phyloP scores from a whole-genome alignment of 1,140 invertebrate genomes.

The Goniozus legneri region DNA sequence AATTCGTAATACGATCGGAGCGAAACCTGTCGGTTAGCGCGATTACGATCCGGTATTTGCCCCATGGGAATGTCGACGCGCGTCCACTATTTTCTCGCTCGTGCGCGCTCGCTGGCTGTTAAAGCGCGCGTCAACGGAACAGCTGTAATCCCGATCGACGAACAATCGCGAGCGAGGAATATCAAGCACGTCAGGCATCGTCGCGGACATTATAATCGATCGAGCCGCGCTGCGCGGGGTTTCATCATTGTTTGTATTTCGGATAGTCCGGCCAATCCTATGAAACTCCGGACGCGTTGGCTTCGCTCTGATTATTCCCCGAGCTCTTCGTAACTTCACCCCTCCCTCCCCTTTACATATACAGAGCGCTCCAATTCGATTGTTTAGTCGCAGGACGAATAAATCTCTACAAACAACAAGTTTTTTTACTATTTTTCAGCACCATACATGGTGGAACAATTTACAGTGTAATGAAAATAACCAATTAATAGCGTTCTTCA shows the following conservation, averaged over 20 bases:
- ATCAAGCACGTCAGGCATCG: slow-evolving; percentile 21
- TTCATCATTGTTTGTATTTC: slow-evolving; percentile 41
- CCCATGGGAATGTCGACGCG: slow-evolving; percentile 6
- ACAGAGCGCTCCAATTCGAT: too few species aligned
- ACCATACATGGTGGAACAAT: too few species aligned
- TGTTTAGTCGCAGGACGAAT: too few species aligned
- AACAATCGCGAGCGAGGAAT: slow-evolving; percentile 13
- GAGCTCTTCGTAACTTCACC: slow-evolving; percentile 21
- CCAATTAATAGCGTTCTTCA: too few species aligned
- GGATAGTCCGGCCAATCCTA: slow-evolving; percentile 27
- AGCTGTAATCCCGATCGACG: slow-evolving; percentile 11
- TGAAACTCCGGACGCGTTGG: slow-evolving; percentile 21
- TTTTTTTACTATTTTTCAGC: too few species aligned
- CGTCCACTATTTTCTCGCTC: too few species aligned
- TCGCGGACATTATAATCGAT: slow-evolving; percentile 23
- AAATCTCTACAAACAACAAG: too few species aligned
- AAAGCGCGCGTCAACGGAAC: too few species aligned
- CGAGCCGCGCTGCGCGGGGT: slow-evolving; percentile 29
- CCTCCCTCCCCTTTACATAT: not conserved
- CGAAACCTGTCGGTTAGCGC: not conserved
- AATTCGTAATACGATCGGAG: slow-evolving; percentile 8
- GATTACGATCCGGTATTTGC: not conserved
- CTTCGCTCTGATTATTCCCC: slow-evolving; percentile 37
- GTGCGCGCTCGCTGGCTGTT: too few species aligned
- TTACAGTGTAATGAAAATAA: too few species aligned